Evolutionary conservation across 2,888 invertebrate genomes (phyloP), one percentile per base, ranked within the genome.

Genomic region (Tridacna gigas): DNA sequence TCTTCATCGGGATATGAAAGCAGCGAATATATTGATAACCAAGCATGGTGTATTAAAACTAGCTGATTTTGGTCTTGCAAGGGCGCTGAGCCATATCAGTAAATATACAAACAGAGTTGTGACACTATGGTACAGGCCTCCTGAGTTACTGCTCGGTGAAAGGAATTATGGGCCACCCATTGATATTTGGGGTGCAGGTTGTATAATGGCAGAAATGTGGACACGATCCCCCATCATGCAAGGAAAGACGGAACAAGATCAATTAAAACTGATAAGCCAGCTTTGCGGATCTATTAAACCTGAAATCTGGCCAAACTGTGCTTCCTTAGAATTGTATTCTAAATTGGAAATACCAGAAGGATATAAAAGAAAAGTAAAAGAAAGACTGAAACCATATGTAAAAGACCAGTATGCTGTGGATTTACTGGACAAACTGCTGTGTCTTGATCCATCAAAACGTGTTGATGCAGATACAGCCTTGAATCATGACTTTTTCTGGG

Each of bases 181-280:
- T 20, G 99, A 99, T 95, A 96, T 99, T 95, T 96, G 96, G 96
- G 96, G 96, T 0, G 99, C 98, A 0, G 99, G 99, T 0, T 99
- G 99, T 94, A 99, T 99, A 86, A 99, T 99, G 99, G 99, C 99
- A 0, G 99, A 99, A 95, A 98, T 99, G 98, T 99, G 99, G 99
- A 99, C 99, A 0, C 96, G 96, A 88, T 96, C 95, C 7, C 99
- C 95, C 2, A 95, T 96, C 74, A 94, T 95, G 95, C 95, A 95
- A 96, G 99, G 99, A 25, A 98, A 97, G 74, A 98, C 99, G 0
- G 99, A 99, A 92, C 99, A 99, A 92, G 98, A 98, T 93, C 99
- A 99, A 93, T 95, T 99, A 15, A 97, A 97, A 47, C 96, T 99
- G 22, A 99, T 99, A 84, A 98, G 98, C 0, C 98, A 99, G 94